Conservation (phyloP, 2,888 invertebrate species). For the Chrysolina americana region DNA sequence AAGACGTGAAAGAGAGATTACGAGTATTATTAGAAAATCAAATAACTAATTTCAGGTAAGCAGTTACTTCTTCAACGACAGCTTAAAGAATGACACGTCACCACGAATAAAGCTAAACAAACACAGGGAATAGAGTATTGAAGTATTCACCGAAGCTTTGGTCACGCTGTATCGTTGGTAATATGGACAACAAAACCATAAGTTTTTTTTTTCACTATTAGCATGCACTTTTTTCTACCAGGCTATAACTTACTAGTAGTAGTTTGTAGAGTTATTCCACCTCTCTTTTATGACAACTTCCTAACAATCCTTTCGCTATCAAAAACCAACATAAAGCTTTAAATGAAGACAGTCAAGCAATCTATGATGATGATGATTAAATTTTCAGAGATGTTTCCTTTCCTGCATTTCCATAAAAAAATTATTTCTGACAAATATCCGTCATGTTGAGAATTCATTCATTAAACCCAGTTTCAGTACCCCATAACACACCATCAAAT, state of each 20-base stretch:
- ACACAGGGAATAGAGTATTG: slow-evolving; percentile 37
- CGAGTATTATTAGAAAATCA: slow-evolving; percentile 95
- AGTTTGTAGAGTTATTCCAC: not conserved
- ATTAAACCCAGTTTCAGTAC: too few relatives aligned
- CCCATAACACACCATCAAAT: too few relatives aligned
- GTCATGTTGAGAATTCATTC: too few relatives aligned
- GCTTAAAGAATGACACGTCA: slow-evolving; percentile 33
- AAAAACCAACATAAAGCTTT: too few relatives aligned
- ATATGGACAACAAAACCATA: slow-evolving; percentile 10
- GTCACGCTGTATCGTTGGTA: slow-evolving; percentile 36
- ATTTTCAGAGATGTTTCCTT: too few relatives aligned
- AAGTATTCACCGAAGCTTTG: slow-evolving; percentile 28
- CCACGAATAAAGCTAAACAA: slow-evolving; percentile 34
- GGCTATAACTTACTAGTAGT: slow-evolving; percentile 14
- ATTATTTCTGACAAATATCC: too few relatives aligned
- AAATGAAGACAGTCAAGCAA: too few relatives aligned
- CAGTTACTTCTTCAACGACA: slow-evolving; percentile 21
- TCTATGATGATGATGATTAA: too few relatives aligned
- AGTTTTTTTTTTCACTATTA: not conserved
- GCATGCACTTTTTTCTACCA: slow-evolving; percentile 21
- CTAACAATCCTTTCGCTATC: not conserved
- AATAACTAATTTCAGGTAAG: slow-evolving; percentile 97
- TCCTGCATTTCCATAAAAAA: too few relatives aligned
- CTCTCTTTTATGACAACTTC: not conserved
- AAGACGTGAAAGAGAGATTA: slow-evolving; percentile 96